A percentile compares a stretch with the other conserved stretches of the same genome.
Evolutionary conservation across 1,140 invertebrate species (phyloP).

Genomic region (Scaptomyza montana): DNA sequence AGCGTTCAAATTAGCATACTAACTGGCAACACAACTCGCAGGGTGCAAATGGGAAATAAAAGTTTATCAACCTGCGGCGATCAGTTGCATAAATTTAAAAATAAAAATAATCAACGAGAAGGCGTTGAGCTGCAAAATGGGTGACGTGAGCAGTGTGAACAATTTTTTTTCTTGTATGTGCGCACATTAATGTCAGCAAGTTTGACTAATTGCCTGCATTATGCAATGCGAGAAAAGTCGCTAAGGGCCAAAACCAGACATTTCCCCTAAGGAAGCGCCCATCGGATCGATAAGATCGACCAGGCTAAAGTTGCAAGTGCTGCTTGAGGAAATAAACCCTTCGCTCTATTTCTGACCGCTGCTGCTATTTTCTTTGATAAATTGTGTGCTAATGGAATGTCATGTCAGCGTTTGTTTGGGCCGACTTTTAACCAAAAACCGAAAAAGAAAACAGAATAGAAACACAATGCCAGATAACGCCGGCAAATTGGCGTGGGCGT

Average conservation of each 20-base stretch:
- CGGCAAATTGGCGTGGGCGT: slow-evolving; percentile 69
- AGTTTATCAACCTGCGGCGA: slow-evolving; percentile 65
- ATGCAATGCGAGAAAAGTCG: background rate
- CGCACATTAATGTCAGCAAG: slow-evolving; percentile 71
- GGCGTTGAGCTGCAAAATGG: slow-evolving; percentile 77
- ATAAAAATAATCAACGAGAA: slow-evolving; percentile 14
- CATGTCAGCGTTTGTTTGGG: slow-evolving; percentile 74
- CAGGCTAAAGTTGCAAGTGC: slow-evolving; percentile 63
- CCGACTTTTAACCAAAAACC: slow-evolving; percentile 55
- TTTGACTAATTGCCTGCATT: slow-evolving; percentile 78
- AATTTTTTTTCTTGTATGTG: slow-evolving; percentile 30
- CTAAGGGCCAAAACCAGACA: slow-evolving; percentile 5
- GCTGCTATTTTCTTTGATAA: slow-evolving; percentile 66
- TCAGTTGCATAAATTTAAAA: slow-evolving; percentile 68
- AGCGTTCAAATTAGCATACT: slow-evolving; percentile 73
- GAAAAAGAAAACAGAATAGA: slow-evolving; percentile 17
- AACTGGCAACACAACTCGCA: slow-evolving; percentile 50
- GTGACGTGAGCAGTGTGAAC: slow-evolving; percentile 37
- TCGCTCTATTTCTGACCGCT: background rate
- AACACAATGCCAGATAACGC: slow-evolving; percentile 43
- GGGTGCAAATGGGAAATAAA: slow-evolving; percentile 61
- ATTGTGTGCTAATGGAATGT: slow-evolving; percentile 83
- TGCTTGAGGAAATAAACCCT: slow-evolving; percentile 7
- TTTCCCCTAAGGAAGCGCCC: slow-evolving; percentile 57
- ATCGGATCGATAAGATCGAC: slow-evolving; percentile 59